Evolutionary conservation across 1,140 invertebrate species (phyloP).

Genomic region (Brachionus asplanchnoidis): DNA sequence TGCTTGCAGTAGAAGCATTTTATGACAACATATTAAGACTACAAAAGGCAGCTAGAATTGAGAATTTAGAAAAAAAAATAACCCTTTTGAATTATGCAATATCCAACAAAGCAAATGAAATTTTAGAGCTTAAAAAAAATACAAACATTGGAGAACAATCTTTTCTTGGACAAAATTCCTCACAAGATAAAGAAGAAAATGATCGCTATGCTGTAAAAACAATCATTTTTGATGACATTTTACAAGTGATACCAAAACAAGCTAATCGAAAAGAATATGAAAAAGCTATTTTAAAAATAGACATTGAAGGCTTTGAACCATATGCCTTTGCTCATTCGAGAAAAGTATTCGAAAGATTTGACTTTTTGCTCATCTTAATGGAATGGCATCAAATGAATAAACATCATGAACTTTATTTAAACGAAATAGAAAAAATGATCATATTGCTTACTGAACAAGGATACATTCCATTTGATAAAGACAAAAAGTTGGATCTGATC

Average conservation of each 20-base stretch:
- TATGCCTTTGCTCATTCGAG: not conserved
- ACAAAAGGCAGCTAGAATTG: not conserved
- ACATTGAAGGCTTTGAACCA: not conserved
- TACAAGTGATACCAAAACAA: not conserved
- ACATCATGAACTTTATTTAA: not conserved
- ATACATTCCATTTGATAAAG: not conserved
- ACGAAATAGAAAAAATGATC: not conserved
- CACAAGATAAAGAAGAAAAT: not conserved
- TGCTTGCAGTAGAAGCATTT: not conserved
- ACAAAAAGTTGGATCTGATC: not conserved
- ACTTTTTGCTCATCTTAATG: not conserved
- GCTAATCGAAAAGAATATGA: not conserved
- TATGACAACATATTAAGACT: not conserved
- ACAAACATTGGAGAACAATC: conserved; percentile 7
- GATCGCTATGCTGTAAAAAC: not conserved
- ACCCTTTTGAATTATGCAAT: not conserved
- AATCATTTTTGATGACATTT: conserved; percentile 22
- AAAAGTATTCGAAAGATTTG: not conserved
- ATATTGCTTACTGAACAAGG: not conserved
- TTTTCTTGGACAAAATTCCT: not conserved
- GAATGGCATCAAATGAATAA: conserved; percentile 2
- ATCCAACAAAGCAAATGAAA: not conserved
- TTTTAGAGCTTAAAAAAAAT: not conserved
- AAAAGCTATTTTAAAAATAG: conserved; percentile 13
- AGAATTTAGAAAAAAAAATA: not conserved